phyloP scores from a whole-genome alignment of 2,888 invertebrate genomes.

The Sisyra terminalis region DNA sequence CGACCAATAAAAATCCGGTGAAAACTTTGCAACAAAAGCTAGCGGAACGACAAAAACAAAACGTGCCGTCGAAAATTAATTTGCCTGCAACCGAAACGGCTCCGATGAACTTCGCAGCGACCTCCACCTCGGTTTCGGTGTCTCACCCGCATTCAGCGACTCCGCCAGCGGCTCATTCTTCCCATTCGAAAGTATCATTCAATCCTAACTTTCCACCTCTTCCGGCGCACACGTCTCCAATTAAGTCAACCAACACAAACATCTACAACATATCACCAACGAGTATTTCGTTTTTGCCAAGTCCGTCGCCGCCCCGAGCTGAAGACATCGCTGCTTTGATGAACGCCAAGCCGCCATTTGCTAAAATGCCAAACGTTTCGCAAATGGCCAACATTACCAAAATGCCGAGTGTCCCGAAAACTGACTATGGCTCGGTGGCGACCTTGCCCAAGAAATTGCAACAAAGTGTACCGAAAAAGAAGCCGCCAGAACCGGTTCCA shows the following conservation, averaged over 20 bases:
- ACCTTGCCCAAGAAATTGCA: slow-evolving; percentile 1
- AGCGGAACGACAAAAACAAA: slow-evolving; percentile 43
- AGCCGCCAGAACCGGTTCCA: not conserved
- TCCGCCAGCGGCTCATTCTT: slow-evolving; percentile 22
- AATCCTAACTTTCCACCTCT: not conserved
- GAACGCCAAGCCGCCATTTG: not conserved
- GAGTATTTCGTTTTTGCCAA: slow-evolving; percentile 7
- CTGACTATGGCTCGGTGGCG: not conserved
- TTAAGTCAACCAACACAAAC: not conserved
- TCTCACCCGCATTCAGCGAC: slow-evolving; percentile 18
- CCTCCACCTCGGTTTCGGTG: slow-evolving; percentile 15
- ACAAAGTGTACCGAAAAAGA: not conserved
- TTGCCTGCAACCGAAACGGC: slow-evolving; percentile 17
- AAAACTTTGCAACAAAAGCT: slow-evolving; percentile 53
- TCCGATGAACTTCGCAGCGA: slow-evolving; percentile 23
- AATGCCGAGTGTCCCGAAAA: slow-evolving; percentile 1
- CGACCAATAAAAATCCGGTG: slow-evolving; percentile 30
- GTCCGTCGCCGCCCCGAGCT: slow-evolving; percentile 11
- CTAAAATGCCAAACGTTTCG: not conserved
- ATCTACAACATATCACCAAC: too few species aligned
- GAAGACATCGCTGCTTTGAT: slow-evolving; percentile 15
- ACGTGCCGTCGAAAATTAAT: slow-evolving; percentile 13
- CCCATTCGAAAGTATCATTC: slow-evolving; percentile 16
- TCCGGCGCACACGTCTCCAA: not conserved
- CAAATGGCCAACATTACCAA: slow-evolving; percentile 10